phyloP scores from a whole-genome alignment of 2,888 invertebrate species.

The Elegia similella region DNA sequence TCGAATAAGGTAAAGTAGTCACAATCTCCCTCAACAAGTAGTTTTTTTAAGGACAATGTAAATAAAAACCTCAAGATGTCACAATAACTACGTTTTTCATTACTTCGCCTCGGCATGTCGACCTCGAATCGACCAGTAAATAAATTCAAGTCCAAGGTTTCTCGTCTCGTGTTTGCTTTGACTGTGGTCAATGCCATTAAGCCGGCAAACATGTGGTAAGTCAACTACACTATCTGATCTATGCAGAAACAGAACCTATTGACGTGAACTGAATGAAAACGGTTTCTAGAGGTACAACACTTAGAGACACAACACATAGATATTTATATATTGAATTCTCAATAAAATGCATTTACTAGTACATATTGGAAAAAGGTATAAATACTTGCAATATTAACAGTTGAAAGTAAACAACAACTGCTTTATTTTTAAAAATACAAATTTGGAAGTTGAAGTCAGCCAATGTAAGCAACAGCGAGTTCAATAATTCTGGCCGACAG shows the following conservation, averaged over 20 bases:
- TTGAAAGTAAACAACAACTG: no score
- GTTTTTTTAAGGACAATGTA: background rate
- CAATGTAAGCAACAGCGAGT: background rate
- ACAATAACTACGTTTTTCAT: background rate
- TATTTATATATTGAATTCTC: no score
- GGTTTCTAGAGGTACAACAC: no score
- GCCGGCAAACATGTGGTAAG: background rate
- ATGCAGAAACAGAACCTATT: no score
- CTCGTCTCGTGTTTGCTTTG: background rate
- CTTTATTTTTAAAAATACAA: no score
- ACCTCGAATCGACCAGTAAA: conserved; percentile 1
- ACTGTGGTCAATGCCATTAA: background rate
- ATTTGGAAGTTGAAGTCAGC: background rate
- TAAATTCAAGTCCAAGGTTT: conserved; percentile 25
- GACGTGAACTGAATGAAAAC: no score
- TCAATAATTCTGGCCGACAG: background rate
- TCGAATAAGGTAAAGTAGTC: no score
- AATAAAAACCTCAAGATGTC: background rate
- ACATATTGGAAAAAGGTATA: no score
- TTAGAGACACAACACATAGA: no score
- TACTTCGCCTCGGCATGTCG: background rate
- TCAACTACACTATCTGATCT: background rate
- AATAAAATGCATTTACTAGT: no score
- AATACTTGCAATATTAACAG: no score
- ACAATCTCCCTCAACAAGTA: no score